Percentiles rank a stretch among this genome's conserved stretches.
These are phyloP conservation scores for Helicoverpa zea DNA, from an alignment of 1,140 invertebrate genomes.

Conservation along the genomic window DNA sequence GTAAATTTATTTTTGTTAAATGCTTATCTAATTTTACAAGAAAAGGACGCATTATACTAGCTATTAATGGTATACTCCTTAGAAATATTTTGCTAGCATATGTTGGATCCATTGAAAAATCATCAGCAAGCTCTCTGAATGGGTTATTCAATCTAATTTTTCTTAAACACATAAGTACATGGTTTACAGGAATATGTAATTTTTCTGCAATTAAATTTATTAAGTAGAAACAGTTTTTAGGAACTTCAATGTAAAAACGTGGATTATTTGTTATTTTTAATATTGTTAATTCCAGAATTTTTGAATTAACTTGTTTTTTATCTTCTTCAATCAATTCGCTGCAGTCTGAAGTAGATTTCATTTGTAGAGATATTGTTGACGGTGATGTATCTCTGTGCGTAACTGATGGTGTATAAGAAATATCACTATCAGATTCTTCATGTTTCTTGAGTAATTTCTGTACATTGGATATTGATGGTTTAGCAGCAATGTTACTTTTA, in stretches of 20 bases:
- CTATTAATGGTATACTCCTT: neutral
- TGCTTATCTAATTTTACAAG: neutral
- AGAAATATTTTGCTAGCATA: conserved; percentile 5
- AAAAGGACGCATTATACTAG: neutral
- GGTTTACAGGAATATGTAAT: neutral
- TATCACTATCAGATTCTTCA: too few relatives aligned
- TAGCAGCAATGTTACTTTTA: too few relatives aligned
- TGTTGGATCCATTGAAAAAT: neutral
- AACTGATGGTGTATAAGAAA: too few relatives aligned
- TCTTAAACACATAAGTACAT: conserved; percentile 1
- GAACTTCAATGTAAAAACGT: neutral
- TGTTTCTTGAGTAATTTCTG: too few relatives aligned
- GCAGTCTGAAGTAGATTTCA: too few relatives aligned
- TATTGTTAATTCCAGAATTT: too few relatives aligned
- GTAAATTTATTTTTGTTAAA: neutral
- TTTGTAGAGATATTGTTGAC: too few relatives aligned
- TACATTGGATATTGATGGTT: too few relatives aligned
- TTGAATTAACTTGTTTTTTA: too few relatives aligned
- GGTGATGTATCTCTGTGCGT: too few relatives aligned
- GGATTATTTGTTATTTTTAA: neutral
- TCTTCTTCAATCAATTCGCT: too few relatives aligned
- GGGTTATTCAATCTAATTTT: conserved; percentile 4
- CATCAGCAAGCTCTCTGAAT: conserved; percentile 7
- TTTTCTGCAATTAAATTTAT: neutral
- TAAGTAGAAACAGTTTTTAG: conserved; percentile 1